Evolutionary conservation across 2,113 vertebrate genomes (phyloP).

Genomic region (Macroglossus sobrinus): DNA sequence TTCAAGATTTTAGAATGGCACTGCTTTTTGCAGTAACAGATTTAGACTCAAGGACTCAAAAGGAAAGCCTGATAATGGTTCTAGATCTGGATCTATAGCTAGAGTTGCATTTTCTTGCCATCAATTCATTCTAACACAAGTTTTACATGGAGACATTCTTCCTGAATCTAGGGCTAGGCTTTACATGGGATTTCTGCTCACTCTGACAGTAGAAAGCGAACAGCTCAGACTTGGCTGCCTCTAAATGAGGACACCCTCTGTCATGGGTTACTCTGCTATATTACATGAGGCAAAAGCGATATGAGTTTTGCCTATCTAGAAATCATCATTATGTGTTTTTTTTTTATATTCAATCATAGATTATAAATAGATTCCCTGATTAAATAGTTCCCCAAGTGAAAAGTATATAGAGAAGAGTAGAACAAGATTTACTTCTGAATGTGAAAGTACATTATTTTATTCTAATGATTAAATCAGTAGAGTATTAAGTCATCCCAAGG

Average conservation of each 20-base stretch:
- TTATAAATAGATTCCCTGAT: conserved; percentile 43
- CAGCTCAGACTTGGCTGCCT: neutral
- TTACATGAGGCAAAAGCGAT: neutral
- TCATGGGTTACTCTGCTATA: neutral
- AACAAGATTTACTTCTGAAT: conserved; percentile 39
- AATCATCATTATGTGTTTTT: neutral
- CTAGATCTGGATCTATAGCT: neutral
- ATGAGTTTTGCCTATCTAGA: neutral
- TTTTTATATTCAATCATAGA: conserved; percentile 14
- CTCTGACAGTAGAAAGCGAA: neutral
- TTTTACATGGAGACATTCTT: neutral
- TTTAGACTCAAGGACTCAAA: conserved; percentile 8
- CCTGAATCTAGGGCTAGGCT: neutral
- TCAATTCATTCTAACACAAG: neutral
- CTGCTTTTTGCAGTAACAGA: conserved; percentile 33
- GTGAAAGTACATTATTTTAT: neutral
- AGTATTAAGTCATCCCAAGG: neutral
- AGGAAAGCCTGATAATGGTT: neutral
- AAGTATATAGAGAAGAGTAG: neutral
- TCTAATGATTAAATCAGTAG: neutral
- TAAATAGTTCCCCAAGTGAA: conserved; percentile 45
- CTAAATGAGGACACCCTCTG: neutral
- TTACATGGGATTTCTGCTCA: neutral
- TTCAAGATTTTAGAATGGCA: neutral
- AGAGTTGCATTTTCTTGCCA: neutral